phyloP scores from a whole-genome alignment of 1,140 invertebrate genomes.

The Drosophila chauvacae region DNA sequence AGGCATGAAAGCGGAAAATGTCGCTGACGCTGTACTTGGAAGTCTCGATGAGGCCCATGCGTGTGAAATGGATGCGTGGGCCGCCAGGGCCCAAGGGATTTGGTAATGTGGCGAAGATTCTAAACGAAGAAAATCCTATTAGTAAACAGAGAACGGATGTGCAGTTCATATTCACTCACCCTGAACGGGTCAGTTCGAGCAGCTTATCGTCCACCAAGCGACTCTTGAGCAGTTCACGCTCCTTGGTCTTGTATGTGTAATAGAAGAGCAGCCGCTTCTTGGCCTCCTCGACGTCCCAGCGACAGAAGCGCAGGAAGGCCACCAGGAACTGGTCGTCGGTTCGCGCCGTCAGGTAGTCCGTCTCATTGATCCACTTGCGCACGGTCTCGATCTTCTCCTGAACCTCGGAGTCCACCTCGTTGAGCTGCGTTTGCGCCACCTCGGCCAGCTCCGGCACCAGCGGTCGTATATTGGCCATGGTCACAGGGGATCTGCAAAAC shows the following conservation, averaged over 20 bases:
- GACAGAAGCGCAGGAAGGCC: conserved; percentile 88
- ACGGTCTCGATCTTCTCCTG: conserved; percentile 85
- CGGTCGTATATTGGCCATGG: conserved; percentile 84
- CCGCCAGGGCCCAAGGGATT: conserved; percentile 84
- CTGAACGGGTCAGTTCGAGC: conserved; percentile 59
- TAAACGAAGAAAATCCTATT: conserved; percentile 8
- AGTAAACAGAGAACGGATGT: background rate
- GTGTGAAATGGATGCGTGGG: conserved; percentile 85
- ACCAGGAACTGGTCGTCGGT: conserved; percentile 87
- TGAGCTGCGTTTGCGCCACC: conserved; percentile 86
- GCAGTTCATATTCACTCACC: conserved; percentile 43
- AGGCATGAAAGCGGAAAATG: conserved; percentile 84
- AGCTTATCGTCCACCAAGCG: conserved; percentile 74
- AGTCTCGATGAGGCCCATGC: conserved; percentile 85
- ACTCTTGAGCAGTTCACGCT: conserved; percentile 58
- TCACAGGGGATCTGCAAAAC: conserved; percentile 41
- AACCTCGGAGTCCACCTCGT: conserved; percentile 86
- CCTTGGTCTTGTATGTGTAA: conserved; percentile 77
- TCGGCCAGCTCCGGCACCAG: conserved; percentile 85
- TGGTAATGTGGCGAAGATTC: conserved; percentile 82
- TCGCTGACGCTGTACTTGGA: conserved; percentile 84
- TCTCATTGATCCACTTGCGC: conserved; percentile 87
- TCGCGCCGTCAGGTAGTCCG: conserved; percentile 86
- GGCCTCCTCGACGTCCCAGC: conserved; percentile 88
- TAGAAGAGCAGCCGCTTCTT: conserved; percentile 88